Evolutionary conservation across 2,113 vertebrate species (phyloP).

Genomic region (Ceyx cyanopectus): DNA sequence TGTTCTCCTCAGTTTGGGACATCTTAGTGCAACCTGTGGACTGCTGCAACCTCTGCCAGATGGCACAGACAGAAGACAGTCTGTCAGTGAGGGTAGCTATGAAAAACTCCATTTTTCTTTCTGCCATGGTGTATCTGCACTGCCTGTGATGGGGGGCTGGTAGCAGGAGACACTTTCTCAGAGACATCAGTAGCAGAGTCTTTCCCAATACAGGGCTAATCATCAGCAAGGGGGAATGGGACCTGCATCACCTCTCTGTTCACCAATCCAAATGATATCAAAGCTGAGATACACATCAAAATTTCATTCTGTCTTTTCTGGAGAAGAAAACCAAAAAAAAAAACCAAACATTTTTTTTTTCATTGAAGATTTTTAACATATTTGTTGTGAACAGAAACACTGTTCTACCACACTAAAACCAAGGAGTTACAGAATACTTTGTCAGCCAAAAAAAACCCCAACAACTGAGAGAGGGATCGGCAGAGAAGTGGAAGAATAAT

Average conservation of each 20-base stretch:
- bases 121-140: accelerated
- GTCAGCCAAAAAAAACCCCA: not conserved
- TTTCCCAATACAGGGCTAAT: not conserved
- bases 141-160: not conserved
- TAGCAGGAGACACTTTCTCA: not conserved
- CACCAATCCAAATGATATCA: not conserved
- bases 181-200: accelerated
- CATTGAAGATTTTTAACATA: not conserved
- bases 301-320: not conserved
- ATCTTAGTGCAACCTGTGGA: not conserved
- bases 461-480: not conserved
- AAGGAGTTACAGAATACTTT: not conserved
- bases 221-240: too few species aligned
- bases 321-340: too few species aligned
- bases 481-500: not conserved
- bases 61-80: not conserved
- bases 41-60: not conserved
- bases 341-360: not conserved
- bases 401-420: not conserved
- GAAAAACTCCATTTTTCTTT: not conserved
- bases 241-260: not conserved
- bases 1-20: not conserved
- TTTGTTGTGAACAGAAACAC: not conserved
- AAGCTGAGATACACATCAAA: not conserved
- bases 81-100: not conserved